Evolutionary conservation across 2,888 invertebrate genomes (phyloP), one percentile per base, ranked within the genome.

Genomic region (Diadegma fenestrale): DNA sequence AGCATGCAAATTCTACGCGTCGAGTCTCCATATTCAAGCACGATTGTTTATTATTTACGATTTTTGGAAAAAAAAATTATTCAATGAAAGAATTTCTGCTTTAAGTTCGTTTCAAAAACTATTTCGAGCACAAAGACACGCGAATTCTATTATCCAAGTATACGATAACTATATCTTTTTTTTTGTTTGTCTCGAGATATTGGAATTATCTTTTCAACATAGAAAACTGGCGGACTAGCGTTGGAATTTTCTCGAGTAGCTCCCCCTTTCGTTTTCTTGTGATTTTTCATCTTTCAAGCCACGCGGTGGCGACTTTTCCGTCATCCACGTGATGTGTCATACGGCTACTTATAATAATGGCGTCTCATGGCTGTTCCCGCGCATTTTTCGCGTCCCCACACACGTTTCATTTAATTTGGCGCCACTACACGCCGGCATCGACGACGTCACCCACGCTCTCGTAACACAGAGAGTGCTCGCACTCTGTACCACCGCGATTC

Each of bases 261-360:
- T n/a, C n/a, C n/a, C n/a, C n/a, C n/a, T n/a, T n/a, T n/a, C n/a
- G n/a, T n/a, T n/a, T n/a, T n/a, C 30, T 33, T 33, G 6, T 5
- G 14, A 4, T 66, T 17, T 66, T 33, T 66, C 33, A 30, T 54
- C 3, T 19, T 30, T n/a, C n/a, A n/a, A n/a, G n/a, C n/a, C n/a
- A n/a, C n/a, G n/a, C n/a, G n/a, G n/a, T n/a, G 14, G 6, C 30
- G 26, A 33, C 7, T 37, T 37, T 37, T 37, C 7, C 37, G 37
- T 54, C 22, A 54, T 54, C 90, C 91, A 92, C 92, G 92, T 92
- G 91, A 90, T 90, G 87, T 86, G 87, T 88, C 87, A 87, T 87
- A 89, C 90, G 89, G 86, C 85, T 90, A 92, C 80, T 14, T 66
- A 58, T 92, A 88, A 93, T 92, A 88, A 93, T 93, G 93, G 93